Evolutionary conservation across 2,888 invertebrate genomes (phyloP).

Genomic region (Chesias legatella): DNA sequence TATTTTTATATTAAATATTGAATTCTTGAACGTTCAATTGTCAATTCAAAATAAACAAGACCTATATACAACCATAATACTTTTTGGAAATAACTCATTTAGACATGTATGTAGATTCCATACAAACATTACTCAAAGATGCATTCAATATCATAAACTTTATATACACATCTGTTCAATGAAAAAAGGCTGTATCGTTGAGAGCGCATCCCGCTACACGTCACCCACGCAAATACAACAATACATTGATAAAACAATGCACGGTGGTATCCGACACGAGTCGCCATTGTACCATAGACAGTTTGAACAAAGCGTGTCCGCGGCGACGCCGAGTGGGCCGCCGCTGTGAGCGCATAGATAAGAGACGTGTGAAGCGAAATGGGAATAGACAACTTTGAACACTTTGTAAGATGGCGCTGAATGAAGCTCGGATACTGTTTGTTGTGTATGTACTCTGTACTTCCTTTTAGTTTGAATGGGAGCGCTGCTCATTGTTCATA

Average conservation of each 20-base stretch:
- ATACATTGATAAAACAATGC: slow-evolving; percentile 14
- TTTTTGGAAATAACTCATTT: too few relatives aligned
- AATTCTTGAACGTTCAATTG: too few relatives aligned
- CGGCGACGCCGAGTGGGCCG: slow-evolving; percentile 29
- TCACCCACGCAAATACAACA: slow-evolving; percentile 7
- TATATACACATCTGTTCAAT: background rate
- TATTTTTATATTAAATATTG: too few relatives aligned
- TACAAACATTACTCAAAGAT: too few relatives aligned
- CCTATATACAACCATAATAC: too few relatives aligned
- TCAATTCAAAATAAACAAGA: too few relatives aligned
- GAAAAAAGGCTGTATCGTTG: slow-evolving; percentile 10
- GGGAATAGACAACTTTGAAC: slow-evolving; percentile 18
- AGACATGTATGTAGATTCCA: too few relatives aligned
- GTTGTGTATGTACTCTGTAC: too few relatives aligned
- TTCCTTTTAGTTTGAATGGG: too few relatives aligned
- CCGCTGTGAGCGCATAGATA: slow-evolving; percentile 39
- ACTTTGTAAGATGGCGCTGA: slow-evolving; percentile 7
- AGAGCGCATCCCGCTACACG: slow-evolving; percentile 11
- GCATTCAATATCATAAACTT: too few relatives aligned
- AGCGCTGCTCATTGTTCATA: too few relatives aligned
- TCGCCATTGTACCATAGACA: slow-evolving; percentile 26
- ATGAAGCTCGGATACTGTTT: background rate
- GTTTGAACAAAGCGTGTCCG: slow-evolving; percentile 44
- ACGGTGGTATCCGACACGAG: slow-evolving; percentile 12
- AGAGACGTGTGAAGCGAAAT: slow-evolving; percentile 30